Evolutionary conservation across 2,113 vertebrate genomes (phyloP).

Genomic region (Dipodomys stephensi): DNA sequence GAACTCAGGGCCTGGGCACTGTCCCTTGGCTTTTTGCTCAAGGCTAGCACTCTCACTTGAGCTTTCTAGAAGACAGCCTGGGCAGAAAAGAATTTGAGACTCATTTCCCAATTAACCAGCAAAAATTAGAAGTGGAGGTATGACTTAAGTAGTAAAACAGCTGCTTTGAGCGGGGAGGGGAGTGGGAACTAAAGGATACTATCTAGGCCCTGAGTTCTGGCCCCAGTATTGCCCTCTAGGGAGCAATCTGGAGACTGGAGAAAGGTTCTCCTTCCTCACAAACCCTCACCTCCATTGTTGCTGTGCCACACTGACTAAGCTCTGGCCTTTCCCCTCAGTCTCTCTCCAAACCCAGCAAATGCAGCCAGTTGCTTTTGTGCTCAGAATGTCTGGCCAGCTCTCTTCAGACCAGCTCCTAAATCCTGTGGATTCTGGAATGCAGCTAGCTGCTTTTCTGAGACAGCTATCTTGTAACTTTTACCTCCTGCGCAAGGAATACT

Average conservation of each 20-base stretch:
- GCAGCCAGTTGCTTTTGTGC: constrained; percentile 58
- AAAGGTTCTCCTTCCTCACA: neutral
- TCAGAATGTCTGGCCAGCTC: constrained; percentile 65
- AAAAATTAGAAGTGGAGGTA: neutral
- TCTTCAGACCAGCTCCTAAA: constrained; percentile 60
- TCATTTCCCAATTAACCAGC: too few relatives aligned
- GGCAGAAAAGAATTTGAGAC: too few relatives aligned
- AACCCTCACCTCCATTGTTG: neutral
- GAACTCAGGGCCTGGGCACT: too few relatives aligned
- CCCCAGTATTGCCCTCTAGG: neutral
- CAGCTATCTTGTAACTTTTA: constrained; percentile 31
- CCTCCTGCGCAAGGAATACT: constrained; percentile 11
- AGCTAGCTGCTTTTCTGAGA: neutral
- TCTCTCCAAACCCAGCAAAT: constrained; percentile 26
- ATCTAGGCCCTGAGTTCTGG: neutral
- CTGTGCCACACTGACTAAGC: neutral
- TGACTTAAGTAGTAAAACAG: neutral
- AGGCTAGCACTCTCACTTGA: too few relatives aligned
- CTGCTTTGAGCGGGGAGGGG: too few relatives aligned
- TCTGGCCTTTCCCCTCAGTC: neutral
- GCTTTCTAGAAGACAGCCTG: too few relatives aligned
- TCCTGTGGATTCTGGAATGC: constrained; percentile 57
- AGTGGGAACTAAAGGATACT: too few relatives aligned
- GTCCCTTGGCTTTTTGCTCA: too few relatives aligned
- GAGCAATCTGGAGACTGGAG: neutral